These are phyloP conservation scores for Electrophaes corylata DNA, from an alignment of 2,888 invertebrate genomes.

Conservation along the genomic window DNA sequence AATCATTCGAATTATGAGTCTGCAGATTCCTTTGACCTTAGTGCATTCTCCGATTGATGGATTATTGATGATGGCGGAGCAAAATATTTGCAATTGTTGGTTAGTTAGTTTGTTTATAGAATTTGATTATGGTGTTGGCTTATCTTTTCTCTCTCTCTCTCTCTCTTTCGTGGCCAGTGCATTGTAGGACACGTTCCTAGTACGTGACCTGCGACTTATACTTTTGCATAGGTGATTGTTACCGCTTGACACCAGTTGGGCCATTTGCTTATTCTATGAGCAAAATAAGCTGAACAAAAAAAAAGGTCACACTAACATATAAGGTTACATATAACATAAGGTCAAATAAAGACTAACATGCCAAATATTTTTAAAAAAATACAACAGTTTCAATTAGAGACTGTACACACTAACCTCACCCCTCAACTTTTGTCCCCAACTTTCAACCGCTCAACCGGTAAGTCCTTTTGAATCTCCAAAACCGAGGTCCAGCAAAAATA, in stretches of 20 bases:
- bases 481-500: neutral
- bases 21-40: constrained; percentile 75
- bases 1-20: constrained; percentile 77
- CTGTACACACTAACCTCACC: neutral
- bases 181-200: too few species aligned
- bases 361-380: too few species aligned
- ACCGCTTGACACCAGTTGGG: too few species aligned
- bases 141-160: too few species aligned
- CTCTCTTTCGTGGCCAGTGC: too few species aligned
- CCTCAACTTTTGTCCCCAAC: neutral
- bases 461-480: neutral
- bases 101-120: constrained; percentile 19
- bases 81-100: constrained; percentile 27
- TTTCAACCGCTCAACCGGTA: neutral
- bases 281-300: too few species aligned
- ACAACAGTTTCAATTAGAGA: neutral
- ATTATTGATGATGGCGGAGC: constrained; percentile 31
- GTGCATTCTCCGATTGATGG: constrained; percentile 34
- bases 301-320: too few species aligned
- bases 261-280: too few species aligned
- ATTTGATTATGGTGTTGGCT: neutral
- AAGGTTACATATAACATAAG: too few species aligned
- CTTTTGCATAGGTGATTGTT: too few species aligned
- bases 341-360: too few species aligned
- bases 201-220: too few species aligned